These are phyloP conservation scores for Zosterops hypoxanthus DNA, from an alignment of 2,113 vertebrate species.

Conservation along the genomic window DNA sequence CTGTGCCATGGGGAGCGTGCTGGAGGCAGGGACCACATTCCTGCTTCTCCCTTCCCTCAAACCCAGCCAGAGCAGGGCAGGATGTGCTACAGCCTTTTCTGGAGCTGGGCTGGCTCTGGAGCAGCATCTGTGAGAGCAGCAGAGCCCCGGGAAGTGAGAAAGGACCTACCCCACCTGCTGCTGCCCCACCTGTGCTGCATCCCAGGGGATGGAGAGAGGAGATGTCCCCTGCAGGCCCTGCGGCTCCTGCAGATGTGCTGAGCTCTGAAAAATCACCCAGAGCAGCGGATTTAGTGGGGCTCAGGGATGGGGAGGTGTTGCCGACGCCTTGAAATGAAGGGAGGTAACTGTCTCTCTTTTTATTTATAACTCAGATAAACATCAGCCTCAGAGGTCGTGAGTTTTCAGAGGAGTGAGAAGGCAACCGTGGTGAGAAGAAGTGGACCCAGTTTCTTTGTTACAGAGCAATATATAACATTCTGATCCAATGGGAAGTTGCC, in stretches of 20 bases:
- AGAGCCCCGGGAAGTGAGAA: background rate
- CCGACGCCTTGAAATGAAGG: background rate
- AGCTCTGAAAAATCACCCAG: rapidly evolving
- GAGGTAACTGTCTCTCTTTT: background rate
- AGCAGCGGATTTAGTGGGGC: background rate
- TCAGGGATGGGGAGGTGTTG: background rate
- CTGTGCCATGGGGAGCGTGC: background rate
- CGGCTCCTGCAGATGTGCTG: background rate
- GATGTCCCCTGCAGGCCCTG: background rate
- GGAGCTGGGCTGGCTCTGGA: background rate
- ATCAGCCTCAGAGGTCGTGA: background rate
- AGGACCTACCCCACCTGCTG: background rate
- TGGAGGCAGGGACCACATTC: background rate
- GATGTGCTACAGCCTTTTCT: background rate
- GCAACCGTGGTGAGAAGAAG: background rate
- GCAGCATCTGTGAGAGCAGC: background rate
- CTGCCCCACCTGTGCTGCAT: background rate
- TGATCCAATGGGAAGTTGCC: background rate
- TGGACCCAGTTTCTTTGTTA: background rate
- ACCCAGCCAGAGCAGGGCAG: background rate
- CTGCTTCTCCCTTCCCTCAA: background rate
- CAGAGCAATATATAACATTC: background rate
- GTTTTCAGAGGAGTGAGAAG: background rate
- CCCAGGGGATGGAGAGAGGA: background rate
- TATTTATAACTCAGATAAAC: background rate